Conservation (phyloP, 2,888 invertebrate genomes). For the Eledona agricola region DNA sequence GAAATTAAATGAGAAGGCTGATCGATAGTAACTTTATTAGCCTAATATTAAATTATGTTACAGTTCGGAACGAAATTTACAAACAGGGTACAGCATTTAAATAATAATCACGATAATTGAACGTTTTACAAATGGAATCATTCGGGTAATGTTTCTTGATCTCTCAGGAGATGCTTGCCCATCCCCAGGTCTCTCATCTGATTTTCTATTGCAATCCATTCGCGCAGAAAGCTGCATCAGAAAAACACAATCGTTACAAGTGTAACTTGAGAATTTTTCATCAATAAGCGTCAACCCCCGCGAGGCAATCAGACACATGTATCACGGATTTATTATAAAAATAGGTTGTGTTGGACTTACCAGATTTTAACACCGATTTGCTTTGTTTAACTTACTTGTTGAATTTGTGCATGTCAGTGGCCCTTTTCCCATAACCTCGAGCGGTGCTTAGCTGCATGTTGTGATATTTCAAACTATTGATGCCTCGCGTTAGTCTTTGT, state of each 20-base stretch:
- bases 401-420: conserved; percentile 57
- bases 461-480: conserved; percentile 61
- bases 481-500: conserved; percentile 68
- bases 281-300: conserved; percentile 8
- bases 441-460: conserved; percentile 70
- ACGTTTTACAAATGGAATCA: conserved; percentile 34
- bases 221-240: conserved; percentile 43
- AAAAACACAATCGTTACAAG: conserved; percentile 15
- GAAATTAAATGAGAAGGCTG: conserved; percentile 32
- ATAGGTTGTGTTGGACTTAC: no score
- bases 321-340: no score
- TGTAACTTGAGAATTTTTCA: conserved; percentile 6
- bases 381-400: conserved; percentile 45
- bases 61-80: conserved; percentile 34
- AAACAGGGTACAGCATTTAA: conserved; percentile 39
- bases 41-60: conserved; percentile 37
- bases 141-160: conserved; percentile 32
- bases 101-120: conserved; percentile 35
- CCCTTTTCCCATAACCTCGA: conserved; percentile 72
- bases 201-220: conserved; percentile 46
- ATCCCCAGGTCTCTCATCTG: conserved; percentile 43
- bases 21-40: conserved; percentile 36
- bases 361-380: conserved; percentile 3
- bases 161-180: conserved; percentile 27
- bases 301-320: no score